Conservation (phyloP, 2,113 vertebrate species). For the Dolichallabes microphthalmus region DNA sequence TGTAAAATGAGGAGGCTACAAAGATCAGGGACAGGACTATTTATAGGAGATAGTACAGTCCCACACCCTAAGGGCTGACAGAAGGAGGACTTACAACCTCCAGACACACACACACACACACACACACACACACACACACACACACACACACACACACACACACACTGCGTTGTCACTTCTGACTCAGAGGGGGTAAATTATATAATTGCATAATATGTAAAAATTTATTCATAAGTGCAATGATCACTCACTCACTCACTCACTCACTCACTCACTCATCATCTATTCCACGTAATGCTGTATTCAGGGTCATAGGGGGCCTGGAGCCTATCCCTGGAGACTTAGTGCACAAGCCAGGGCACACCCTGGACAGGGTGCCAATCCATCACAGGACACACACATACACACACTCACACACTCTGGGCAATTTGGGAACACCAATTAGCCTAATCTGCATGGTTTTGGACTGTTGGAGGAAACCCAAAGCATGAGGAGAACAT, state of each 20-base stretch:
- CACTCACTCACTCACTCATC: background rate
- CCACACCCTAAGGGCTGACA: slow-evolving; percentile 48
- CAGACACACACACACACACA: background rate
- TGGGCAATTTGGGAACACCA: too few species aligned
- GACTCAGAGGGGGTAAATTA: background rate
- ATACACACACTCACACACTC: too few species aligned
- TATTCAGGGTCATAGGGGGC: too few species aligned
- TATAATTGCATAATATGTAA: background rate
- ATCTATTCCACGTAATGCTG: too few species aligned
- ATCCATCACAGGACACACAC: too few species aligned
- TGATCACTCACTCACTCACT: background rate
- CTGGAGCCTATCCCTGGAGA: too few species aligned
- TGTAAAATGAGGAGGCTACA: slow-evolving; percentile 66
- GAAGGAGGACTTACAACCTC: background rate
- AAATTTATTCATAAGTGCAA: background rate
- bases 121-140: slow-evolving; percentile 9
- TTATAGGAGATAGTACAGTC: slow-evolving; percentile 59
- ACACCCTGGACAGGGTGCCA: too few species aligned
- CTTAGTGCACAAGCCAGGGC: too few species aligned
- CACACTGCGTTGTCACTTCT: background rate
- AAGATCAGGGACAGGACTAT: slow-evolving; percentile 60
- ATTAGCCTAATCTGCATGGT: too few species aligned
- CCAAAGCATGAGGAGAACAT: too few species aligned
- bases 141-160: background rate
- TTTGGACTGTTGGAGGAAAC: too few species aligned